Base-by-base conservation (phyloP, 2,888 invertebrate species). In the Cloeon dipterum region DNA sequence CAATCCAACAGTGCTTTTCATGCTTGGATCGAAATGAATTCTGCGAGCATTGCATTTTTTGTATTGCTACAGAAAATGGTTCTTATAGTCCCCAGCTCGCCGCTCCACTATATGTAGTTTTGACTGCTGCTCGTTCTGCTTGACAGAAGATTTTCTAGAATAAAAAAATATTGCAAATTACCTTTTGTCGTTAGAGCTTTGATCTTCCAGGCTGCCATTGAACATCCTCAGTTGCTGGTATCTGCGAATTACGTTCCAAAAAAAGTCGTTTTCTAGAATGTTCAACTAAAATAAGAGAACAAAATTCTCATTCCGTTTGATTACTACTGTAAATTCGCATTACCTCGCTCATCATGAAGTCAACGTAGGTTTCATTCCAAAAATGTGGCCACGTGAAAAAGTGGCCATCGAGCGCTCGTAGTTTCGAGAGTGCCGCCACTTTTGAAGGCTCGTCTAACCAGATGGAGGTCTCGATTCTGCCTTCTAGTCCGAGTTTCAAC, bases 391-490 rank as follows among this genome's bases (percentile, higher is more conserved):
- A 58, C 32, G 58, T 56, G 44, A 57, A 51, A 48, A 59, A 59
- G 42, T 54, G 56, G 26, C 55, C 61, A 39, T 50, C 52, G 43
- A 63, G 48, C 13, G 53, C 50, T 33, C 50, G 49, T 39, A 62
- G 48, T 44, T 58, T 57, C 29, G 55, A 50, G 42, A 61, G 47
- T 13, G 60, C 59, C 40, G 53, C 53, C 13, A 52, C 51, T 42
- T 57, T 52, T 8, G 57, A 56, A 39, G 53, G 51, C 25, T 55
- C 54, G 44, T 61, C 61, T 36, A 61, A 48, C 61, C 61, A 62
- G 34, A 54, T 50, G 39, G 57, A 52, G 14, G 52, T 50, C 42
- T 53, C 47, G 45, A 61, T 54, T 19, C 59, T 49, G 21, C 51
- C 50, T 4, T 52, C 53, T 25, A 62, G 47, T 8, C 61, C 58